Conservation (phyloP, 2,797 vertebrate species). For the Molossus molossus region DNA sequence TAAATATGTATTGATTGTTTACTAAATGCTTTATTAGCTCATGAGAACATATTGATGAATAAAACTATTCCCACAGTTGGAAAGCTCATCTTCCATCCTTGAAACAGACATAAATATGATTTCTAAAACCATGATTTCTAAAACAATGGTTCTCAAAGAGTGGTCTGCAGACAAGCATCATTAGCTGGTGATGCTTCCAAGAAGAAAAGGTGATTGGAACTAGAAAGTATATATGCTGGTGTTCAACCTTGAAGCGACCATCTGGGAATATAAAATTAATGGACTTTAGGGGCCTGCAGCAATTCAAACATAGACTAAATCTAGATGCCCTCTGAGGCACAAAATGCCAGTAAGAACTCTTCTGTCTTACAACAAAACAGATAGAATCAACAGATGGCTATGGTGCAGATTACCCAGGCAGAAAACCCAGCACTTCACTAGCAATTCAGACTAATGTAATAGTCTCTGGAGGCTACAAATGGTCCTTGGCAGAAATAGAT, state of each 20-base stretch:
- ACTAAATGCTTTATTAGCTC: background rate
- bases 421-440: background rate
- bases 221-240: background rate
- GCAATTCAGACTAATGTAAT: background rate
- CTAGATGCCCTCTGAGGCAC: background rate
- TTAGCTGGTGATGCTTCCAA: background rate
- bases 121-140: background rate
- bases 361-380: background rate
- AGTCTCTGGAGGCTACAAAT: background rate
- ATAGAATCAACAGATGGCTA: background rate
- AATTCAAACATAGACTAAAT: background rate
- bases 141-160: background rate
- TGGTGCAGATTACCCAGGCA: background rate
- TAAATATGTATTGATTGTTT: background rate
- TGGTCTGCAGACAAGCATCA: background rate
- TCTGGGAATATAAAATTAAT: background rate
- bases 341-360: background rate
- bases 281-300: background rate
- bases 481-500: background rate
- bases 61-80: background rate
- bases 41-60: background rate
- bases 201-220: background rate
- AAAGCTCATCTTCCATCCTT: conserved; percentile 10
- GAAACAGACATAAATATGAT: background rate
- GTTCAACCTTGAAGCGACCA: background rate